Evolutionary conservation across 1,140 invertebrate species (phyloP).

Genomic region (Drosophila triauraria): DNA sequence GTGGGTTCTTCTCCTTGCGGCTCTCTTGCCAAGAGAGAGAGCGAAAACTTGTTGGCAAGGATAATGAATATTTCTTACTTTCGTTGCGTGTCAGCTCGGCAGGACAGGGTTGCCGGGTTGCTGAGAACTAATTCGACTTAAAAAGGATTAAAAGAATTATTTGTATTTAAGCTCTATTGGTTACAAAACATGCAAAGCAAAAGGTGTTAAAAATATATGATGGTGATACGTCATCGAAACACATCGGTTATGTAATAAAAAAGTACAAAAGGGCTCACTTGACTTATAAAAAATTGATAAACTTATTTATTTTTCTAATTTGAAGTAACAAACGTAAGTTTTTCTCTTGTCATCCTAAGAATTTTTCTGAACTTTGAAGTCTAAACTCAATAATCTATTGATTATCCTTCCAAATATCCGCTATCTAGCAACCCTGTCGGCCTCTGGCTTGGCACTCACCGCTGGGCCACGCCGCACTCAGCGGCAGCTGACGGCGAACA

Average conservation of each 20-base stretch:
- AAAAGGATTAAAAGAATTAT: background rate
- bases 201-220: background rate
- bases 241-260: too few species aligned
- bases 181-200: background rate
- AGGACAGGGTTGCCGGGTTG: slow-evolving; percentile 45
- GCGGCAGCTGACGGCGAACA: slow-evolving; percentile 24
- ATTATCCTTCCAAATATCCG: background rate
- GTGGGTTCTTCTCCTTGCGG: background rate
- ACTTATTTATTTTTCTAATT: background rate
- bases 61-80: slow-evolving; percentile 44
- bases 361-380: background rate
- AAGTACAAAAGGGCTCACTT: background rate
- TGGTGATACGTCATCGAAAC: background rate
- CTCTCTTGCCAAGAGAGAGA: slow-evolving; percentile 45
- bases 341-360: background rate
- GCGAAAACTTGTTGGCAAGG: slow-evolving; percentile 67
- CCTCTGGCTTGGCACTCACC: slow-evolving; percentile 22
- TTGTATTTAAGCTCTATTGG: background rate
- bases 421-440: slow-evolving; percentile 47
- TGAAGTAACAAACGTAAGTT: background rate
- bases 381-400: too few species aligned
- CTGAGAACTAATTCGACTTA: background rate
- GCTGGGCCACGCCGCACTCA: slow-evolving; percentile 26
- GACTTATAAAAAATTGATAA: background rate
- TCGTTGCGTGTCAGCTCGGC: slow-evolving; percentile 29